Conservation (phyloP, 2,797 vertebrate genomes). For the Spizella passerina region DNA sequence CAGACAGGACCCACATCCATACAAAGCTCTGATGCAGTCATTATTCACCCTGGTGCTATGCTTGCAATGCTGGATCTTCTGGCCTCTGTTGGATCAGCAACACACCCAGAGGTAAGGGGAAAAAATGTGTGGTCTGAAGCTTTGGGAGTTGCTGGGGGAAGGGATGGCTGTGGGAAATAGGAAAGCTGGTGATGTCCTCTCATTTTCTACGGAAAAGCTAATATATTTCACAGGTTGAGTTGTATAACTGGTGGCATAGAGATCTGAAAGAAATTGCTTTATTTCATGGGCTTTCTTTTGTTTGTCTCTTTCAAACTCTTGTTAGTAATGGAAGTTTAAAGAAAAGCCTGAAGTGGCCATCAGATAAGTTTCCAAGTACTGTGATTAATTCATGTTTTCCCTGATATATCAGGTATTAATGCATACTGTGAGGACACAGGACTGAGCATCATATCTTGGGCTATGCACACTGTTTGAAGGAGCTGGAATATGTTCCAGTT, state of each 20-base stretch:
- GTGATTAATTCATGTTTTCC: not conserved
- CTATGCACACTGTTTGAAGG: not conserved
- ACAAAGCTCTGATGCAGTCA: conserved; percentile 84
- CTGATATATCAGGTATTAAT: not conserved
- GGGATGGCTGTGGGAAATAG: not conserved
- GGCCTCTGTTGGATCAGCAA: conserved; percentile 88
- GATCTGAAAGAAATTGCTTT: not conserved
- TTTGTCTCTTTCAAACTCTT: not conserved
- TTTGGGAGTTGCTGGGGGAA: not conserved
- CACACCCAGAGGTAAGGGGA: conserved; percentile 89
- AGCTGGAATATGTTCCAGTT: not conserved
- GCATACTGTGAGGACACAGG: fast-evolving
- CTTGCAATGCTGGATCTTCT: conserved; percentile 94
- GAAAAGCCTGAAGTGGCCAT: not conserved
- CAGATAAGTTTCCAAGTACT: not conserved
- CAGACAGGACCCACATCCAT: conserved; percentile 77
- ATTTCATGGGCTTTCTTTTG: not conserved
- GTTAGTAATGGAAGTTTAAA: not conserved
- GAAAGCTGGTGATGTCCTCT: not conserved
- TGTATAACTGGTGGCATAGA: not conserved
- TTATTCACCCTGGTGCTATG: conserved; percentile 95
- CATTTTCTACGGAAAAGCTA: not conserved
- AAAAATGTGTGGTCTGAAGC: not conserved
- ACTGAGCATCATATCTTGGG: fast-evolving
- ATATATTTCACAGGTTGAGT: not conserved